Conservation (phyloP, 2,113 vertebrate genomes). For the Condylura cristata region DNA sequence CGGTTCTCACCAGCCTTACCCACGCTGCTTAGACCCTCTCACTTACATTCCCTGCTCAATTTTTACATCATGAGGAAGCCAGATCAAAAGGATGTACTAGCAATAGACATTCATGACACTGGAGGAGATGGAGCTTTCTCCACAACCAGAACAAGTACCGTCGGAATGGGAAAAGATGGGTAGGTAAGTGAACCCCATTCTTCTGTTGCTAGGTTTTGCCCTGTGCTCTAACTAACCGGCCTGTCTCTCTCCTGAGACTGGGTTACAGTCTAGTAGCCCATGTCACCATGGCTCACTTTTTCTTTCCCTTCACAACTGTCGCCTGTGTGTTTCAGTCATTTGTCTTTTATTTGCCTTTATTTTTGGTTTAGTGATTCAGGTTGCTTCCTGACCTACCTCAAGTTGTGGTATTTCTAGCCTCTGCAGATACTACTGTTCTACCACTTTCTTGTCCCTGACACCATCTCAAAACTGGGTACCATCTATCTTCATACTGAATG, state of each 20-base stretch:
- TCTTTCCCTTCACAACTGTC: neutral
- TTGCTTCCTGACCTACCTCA: constrained; percentile 13
- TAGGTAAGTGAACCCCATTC: neutral
- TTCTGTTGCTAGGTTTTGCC: neutral
- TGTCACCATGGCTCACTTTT: neutral
- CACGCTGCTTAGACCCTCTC: neutral
- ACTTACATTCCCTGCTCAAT: neutral
- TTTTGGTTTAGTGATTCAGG: constrained; percentile 9
- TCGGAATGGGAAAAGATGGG: neutral
- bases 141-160: neutral
- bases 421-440: neutral
- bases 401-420: constrained; percentile 3
- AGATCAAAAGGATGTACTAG: neutral
- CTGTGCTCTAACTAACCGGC: neutral
- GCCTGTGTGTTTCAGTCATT: neutral
- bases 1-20: neutral
- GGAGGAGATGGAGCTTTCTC: neutral
- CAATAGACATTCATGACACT: neutral
- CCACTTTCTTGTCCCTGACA: neutral
- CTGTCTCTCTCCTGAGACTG: too few relatives aligned
- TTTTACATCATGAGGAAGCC: constrained; percentile 2
- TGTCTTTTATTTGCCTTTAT: constrained; percentile 25
- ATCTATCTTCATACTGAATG: neutral
- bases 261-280: neutral
- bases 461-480: neutral